A percentile compares a stretch with the other conserved stretches of the same genome.
Conservation (phyloP, 1,140 invertebrate species). For the Mamestra configurata region DNA sequence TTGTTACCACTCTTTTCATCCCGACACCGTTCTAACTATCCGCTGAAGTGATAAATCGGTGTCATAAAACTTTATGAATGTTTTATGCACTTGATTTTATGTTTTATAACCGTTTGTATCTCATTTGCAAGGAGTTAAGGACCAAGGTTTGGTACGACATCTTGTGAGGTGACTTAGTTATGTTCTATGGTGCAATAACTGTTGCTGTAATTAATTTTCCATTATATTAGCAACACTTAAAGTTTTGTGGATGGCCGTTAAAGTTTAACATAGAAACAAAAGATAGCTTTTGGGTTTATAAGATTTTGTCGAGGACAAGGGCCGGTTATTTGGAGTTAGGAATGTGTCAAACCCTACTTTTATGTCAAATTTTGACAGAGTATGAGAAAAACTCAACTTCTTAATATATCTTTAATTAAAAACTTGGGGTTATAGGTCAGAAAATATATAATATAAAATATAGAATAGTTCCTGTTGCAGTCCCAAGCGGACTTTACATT, state of each 20-base stretch:
- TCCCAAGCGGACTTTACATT: too few relatives aligned
- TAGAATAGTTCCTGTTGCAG: too few relatives aligned
- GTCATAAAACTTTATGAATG: conserved; percentile 66
- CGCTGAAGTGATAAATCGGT: conserved; percentile 78
- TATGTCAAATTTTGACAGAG: too few relatives aligned
- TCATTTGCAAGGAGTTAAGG: conserved; percentile 39
- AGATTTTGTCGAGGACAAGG: neutral
- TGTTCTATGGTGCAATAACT: neutral
- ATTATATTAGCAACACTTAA: neutral
- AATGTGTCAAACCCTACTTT: too few relatives aligned
- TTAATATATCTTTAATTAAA: too few relatives aligned
- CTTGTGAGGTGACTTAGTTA: neutral
- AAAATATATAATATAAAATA: too few relatives aligned
- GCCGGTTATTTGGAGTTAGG: too few relatives aligned
- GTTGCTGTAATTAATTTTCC: neutral
- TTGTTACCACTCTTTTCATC: conserved; percentile 85
- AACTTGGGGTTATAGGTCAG: too few relatives aligned
- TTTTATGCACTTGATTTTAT: conserved; percentile 54
- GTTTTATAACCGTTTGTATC: conserved; percentile 56
- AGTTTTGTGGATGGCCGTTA: too few relatives aligned
- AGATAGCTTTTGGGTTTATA: too few relatives aligned
- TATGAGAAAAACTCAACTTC: too few relatives aligned
- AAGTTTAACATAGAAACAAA: too few relatives aligned
- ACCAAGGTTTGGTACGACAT: neutral
- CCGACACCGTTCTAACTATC: conserved; percentile 80